Evolutionary conservation across 2,113 vertebrate species (phyloP).

Genomic region (Pyrgilauda ruficollis): DNA sequence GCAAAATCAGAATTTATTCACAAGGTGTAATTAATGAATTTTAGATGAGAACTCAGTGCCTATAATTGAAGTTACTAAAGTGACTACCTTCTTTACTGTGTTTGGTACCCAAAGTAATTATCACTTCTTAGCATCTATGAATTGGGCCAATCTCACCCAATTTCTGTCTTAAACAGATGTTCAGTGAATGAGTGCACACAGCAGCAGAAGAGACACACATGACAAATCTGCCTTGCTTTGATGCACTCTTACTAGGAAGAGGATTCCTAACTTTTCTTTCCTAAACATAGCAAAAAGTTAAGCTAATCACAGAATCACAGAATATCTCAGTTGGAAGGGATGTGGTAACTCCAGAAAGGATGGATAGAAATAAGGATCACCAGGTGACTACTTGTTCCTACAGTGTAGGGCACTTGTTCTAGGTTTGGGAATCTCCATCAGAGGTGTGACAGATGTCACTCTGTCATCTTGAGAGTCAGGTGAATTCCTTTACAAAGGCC

Average conservation of each 20-base stretch:
- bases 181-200: background rate
- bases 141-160: background rate
- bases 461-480: background rate
- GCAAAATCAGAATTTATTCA: background rate
- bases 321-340: background rate
- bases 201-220: background rate
- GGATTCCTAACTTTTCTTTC: background rate
- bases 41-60: background rate
- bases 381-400: background rate
- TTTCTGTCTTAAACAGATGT: background rate
- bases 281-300: background rate
- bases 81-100: background rate
- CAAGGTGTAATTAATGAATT: background rate
- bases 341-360: background rate
- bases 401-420: background rate
- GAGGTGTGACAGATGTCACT: background rate
- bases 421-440: background rate
- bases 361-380: background rate
- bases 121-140: background rate
- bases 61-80: background rate
- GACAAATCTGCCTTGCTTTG: background rate
- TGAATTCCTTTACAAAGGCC: background rate
- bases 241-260: background rate
- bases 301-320: background rate
- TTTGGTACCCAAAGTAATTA: background rate